Conservation (phyloP, 2,888 invertebrate species). For the Ischnura elegans region DNA sequence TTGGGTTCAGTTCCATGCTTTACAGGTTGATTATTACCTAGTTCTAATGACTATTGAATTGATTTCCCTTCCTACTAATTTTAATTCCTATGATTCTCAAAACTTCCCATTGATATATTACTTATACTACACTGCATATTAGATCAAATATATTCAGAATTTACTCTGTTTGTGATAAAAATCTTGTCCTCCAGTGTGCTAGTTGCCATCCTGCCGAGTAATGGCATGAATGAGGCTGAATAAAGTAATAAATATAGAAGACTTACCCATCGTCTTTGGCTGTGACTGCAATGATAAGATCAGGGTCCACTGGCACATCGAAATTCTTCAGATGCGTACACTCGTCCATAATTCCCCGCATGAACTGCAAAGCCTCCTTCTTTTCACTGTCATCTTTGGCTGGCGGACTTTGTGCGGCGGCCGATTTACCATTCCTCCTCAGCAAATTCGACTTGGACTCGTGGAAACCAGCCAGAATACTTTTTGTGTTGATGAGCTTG, state of each 20-base stretch:
- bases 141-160: too few species aligned
- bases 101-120: too few species aligned
- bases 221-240: too few species aligned
- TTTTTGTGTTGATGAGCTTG: constrained; percentile 51
- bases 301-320: constrained; percentile 90
- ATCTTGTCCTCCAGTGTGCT: too few species aligned
- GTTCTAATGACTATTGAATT: too few species aligned
- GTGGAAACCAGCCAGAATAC: constrained; percentile 68
- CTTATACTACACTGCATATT: too few species aligned
- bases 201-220: too few species aligned
- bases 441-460: constrained; percentile 68
- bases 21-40: too few species aligned
- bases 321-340: constrained; percentile 98
- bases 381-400: constrained; percentile 81
- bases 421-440: constrained; percentile 52
- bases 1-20: too few species aligned
- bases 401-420: constrained; percentile 73
- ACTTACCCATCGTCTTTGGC: constrained; percentile 88
- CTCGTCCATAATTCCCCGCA: constrained; percentile 99
- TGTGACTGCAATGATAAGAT: constrained; percentile 93
- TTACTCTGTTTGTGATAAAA: too few species aligned
- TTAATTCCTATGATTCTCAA: too few species aligned
- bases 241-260: background rate
- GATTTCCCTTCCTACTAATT: too few species aligned
- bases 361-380: constrained; percentile 92